A percentile compares a stretch with the other conserved stretches of the same genome.
Evolutionary conservation across 2,113 vertebrate genomes (phyloP).

Genomic region (Halichoeres trimaculatus): DNA sequence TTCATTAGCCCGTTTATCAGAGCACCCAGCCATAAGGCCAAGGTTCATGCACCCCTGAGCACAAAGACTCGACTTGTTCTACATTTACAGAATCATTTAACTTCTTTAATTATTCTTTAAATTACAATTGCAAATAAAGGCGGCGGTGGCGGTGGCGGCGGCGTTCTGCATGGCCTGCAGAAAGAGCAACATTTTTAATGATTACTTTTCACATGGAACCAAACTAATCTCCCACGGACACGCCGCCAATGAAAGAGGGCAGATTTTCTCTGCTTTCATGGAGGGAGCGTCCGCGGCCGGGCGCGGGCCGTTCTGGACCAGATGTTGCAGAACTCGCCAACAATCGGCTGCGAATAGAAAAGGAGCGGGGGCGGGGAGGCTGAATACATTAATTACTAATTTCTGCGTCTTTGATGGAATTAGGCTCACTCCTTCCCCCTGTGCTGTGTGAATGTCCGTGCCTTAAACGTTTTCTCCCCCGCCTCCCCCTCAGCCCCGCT

Average conservation of each 20-base stretch:
- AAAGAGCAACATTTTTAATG: slow-evolving; percentile 85
- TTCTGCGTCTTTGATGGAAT: slow-evolving; percentile 98
- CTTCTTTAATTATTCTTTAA: slow-evolving; percentile 84
- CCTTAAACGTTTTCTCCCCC: slow-evolving; percentile 84
- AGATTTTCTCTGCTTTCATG: slow-evolving; percentile 66
- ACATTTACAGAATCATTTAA: slow-evolving; percentile 82
- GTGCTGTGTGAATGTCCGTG: slow-evolving; percentile 93
- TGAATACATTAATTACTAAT: slow-evolving; percentile 99
- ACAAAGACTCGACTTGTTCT: slow-evolving; percentile 81
- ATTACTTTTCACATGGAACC: slow-evolving; percentile 78
- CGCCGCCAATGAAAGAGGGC: slow-evolving; percentile 71
- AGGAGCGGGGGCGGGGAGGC: slow-evolving; percentile 70
- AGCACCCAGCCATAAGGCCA: slow-evolving; percentile 72
- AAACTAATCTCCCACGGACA: slow-evolving; percentile 79
- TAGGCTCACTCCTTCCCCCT: slow-evolving; percentile 92
- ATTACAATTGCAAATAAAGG: slow-evolving; percentile 81
- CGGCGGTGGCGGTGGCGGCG: slow-evolving; percentile 53
- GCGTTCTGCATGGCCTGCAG: slow-evolving; percentile 74
- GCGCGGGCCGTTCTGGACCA: slow-evolving; percentile 86
- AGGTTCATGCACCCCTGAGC: slow-evolving; percentile 78
- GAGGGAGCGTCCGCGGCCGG: slow-evolving; percentile 66
- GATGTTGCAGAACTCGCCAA: slow-evolving; percentile 96
- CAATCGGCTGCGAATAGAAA: slow-evolving; percentile 83
- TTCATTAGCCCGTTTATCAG: slow-evolving; percentile 77
- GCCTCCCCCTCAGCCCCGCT: slow-evolving; percentile 61